Evolutionary conservation across 1,140 invertebrate genomes (phyloP), one percentile per base, ranked within the genome.

Genomic region (Cydia splendana): DNA sequence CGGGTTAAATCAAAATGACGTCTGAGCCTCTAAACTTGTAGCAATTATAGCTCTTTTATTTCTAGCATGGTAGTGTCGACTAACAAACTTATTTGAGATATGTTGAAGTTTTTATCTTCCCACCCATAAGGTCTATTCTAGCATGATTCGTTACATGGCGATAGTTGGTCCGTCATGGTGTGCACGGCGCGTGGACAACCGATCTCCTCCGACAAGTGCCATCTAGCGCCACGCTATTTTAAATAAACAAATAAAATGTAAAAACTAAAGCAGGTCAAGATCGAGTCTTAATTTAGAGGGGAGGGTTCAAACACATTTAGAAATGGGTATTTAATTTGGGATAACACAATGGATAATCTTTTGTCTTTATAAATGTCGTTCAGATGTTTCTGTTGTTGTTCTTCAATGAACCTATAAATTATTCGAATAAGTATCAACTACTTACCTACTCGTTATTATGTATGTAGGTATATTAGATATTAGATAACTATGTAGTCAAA

Each of bases 171-270:
- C 15, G 48, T 28, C 18, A 18, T 20, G 18, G 9, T 12, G 53
- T 28, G 30, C 57, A 48, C 24, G 62, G 62, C 18, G 62, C 75
- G 75, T 76, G 24, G 65, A 69, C 75, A 76, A n/a, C 65, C 42
- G 65, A 42, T 20, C 75, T 76, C 20, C 34, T 76, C 75, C 69
- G 28, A 20, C 75, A 9, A 2, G 53, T 18, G 65, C 65, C 28
- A 69, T 69, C 15, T n/a, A 34, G 34, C 30, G 1, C 65, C 30
- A 2, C 7, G 65, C 30, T 34, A 6, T 69, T 69, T 69, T 24
- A 69, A 38, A 69, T 15, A 24, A 65, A 65, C 65, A 69, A 69
- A 69, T 34, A 69, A 69, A 34, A 4, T 4, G 34, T 28, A 7
- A 69, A 69, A 34, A 42, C 30, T 34, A 65, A 65, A 69, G 13